phyloP scores from a whole-genome alignment of 2,888 invertebrate genomes.

The Boloria selene region DNA sequence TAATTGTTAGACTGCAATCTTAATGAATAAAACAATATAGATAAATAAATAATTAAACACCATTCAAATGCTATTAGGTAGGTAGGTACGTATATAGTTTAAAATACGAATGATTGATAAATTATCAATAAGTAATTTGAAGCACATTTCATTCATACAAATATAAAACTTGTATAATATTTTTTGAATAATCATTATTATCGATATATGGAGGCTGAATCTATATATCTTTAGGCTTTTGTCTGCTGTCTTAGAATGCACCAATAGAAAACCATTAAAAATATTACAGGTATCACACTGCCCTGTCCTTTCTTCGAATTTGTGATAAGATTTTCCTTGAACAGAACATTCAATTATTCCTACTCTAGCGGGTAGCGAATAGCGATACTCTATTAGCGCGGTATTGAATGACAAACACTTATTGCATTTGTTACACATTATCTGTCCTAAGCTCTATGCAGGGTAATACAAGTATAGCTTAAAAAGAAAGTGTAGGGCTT shows the following conservation, averaged over 20 bases:
- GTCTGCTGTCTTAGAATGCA: no score
- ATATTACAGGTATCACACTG: not conserved
- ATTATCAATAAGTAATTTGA: no score
- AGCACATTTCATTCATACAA: no score
- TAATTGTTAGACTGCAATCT: no score
- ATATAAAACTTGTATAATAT: no score
- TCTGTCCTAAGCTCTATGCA: conserved; percentile 16
- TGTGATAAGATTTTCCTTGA: conserved; percentile 11
- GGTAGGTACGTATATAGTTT: no score
- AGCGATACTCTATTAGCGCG: conserved; percentile 9
- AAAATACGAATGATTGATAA: no score
- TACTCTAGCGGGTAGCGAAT: not conserved
- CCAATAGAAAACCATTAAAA: not conserved
- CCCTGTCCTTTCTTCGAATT: conserved; percentile 5
- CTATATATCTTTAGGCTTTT: no score
- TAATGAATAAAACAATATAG: not conserved
- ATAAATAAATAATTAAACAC: conserved; percentile 15
- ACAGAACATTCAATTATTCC: conserved; percentile 11
- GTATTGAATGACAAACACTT: conserved; percentile 22
- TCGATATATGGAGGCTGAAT: no score
- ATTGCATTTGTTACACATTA: conserved; percentile 20
- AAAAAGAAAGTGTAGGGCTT: conserved; percentile 16
- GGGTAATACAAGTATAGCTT: conserved; percentile 18
- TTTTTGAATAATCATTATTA: no score
- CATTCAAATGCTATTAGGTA: conserved; percentile 3